A percentile compares a stretch with the other conserved stretches of the same genome.
These are phyloP conservation scores for Habropoda laboriosa DNA, from an alignment of 1,140 invertebrate genomes.

Conservation along the genomic window DNA sequence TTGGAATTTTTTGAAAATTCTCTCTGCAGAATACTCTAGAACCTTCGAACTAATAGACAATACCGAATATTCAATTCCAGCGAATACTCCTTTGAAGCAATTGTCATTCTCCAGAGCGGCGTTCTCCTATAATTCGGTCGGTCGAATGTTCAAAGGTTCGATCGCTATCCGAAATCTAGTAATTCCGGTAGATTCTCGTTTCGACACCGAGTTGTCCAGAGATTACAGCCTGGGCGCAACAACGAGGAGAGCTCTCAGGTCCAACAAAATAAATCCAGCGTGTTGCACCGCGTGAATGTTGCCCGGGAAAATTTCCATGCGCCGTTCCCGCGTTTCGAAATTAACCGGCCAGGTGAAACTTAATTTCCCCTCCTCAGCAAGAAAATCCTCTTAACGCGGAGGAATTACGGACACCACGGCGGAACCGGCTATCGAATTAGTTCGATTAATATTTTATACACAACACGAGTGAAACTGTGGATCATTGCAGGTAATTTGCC, in stretches of 20 bases:
- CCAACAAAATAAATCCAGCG: constrained; percentile 32
- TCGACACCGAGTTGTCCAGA: constrained; percentile 35
- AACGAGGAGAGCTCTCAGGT: constrained; percentile 7
- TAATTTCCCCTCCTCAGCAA: background rate
- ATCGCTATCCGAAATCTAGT: constrained; percentile 30
- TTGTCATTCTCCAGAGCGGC: background rate
- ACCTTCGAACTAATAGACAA: background rate
- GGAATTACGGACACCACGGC: background rate
- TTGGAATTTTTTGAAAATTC: no score
- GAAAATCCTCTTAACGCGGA: background rate
- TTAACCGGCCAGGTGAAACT: background rate
- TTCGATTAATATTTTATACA: background rate
- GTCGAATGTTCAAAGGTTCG: constrained; percentile 12
- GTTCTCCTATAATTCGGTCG: background rate
- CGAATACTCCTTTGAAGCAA: background rate
- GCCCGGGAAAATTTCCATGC: constrained; percentile 4
- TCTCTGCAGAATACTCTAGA: no score
- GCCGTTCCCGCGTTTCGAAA: background rate
- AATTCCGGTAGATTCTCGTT: constrained; percentile 35
- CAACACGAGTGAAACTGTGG: background rate
- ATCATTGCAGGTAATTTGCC: background rate
- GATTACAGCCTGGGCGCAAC: constrained; percentile 27
- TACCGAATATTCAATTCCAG: background rate
- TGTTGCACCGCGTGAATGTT: background rate
- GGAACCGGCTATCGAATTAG: background rate